phyloP scores from a whole-genome alignment of 2,797 vertebrate genomes.

The Parotocinclus haroldoi region DNA sequence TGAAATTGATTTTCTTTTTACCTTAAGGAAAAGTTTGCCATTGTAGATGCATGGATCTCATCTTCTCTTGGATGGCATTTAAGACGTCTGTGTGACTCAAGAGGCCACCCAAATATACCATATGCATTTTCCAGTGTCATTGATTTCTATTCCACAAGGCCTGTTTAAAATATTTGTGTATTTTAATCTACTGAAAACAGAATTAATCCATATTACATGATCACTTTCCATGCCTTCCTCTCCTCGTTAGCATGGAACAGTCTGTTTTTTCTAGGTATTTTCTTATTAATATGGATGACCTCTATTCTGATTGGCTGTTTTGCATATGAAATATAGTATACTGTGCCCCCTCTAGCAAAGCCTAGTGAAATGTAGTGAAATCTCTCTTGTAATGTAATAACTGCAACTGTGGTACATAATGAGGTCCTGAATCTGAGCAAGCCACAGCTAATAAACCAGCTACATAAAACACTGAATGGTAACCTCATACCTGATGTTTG shows the following conservation, averaged over 20 bases:
- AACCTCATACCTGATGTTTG: too few species aligned
- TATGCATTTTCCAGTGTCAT: background rate
- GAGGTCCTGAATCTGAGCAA: too few species aligned
- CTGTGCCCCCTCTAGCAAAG: background rate
- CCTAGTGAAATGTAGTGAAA: background rate
- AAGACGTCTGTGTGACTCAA: background rate
- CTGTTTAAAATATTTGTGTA: too few species aligned
- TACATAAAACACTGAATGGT: too few species aligned
- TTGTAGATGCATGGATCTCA: background rate
- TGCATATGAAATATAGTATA: background rate
- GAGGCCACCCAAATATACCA: background rate
- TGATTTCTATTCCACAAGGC: too few species aligned
- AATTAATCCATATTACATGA: too few species aligned
- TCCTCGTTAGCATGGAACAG: too few species aligned
- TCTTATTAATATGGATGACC: background rate
- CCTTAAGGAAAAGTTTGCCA: slow-evolving; percentile 7
- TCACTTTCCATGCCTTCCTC: too few species aligned
- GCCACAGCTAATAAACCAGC: too few species aligned
- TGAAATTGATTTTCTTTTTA: slow-evolving; percentile 7
- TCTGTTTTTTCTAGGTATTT: background rate
- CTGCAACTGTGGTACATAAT: too few species aligned
- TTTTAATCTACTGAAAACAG: too few species aligned
- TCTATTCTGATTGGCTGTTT: background rate
- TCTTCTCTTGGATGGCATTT: slow-evolving; percentile 15
- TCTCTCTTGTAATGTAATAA: background rate